phyloP scores from a whole-genome alignment of 92 coral and sea anemone species.

The Scolanthus callimorphus region DNA sequence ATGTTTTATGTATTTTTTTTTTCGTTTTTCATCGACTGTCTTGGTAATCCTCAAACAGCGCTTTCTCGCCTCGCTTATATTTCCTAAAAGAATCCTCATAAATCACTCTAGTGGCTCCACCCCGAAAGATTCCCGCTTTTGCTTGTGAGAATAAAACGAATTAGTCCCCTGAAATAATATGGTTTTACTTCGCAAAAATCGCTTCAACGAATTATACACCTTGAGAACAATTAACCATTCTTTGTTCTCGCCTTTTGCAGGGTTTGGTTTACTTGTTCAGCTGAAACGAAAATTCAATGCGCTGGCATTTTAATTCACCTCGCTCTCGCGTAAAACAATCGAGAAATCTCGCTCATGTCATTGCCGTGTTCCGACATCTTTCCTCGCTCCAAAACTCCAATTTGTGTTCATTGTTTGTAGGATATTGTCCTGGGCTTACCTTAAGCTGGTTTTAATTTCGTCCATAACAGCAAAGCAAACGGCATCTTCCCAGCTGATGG shows the following conservation, averaged over 20 bases:
- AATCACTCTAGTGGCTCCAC: too few species aligned
- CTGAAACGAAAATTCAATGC: constrained; percentile 7
- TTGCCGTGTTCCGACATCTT: constrained; percentile 23
- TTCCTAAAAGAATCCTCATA: too few species aligned
- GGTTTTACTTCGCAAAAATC: too few species aligned
- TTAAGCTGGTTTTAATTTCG: constrained; percentile 29
- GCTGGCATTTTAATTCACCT: not conserved
- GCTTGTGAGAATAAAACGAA: too few species aligned
- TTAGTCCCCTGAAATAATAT: too few species aligned
- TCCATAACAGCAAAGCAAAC: not conserved
- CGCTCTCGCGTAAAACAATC: constrained; percentile 5
- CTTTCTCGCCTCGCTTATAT: too few species aligned
- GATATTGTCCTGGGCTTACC: constrained; percentile 12
- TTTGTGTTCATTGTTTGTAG: constrained; percentile 21
- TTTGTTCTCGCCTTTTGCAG: not conserved
- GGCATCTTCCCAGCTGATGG: not conserved
- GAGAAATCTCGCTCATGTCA: constrained; percentile 22
- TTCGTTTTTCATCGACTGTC: too few species aligned
- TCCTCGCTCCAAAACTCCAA: constrained; percentile 14
- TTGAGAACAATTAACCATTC: not conserved
- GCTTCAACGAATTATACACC: too few species aligned
- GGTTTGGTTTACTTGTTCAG: constrained; percentile 3
- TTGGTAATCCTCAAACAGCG: too few species aligned
- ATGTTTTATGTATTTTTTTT: too few species aligned
- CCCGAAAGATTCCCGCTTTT: too few species aligned